phyloP scores from a whole-genome alignment of 2,888 invertebrate species.

The Chironomus tentans region DNA sequence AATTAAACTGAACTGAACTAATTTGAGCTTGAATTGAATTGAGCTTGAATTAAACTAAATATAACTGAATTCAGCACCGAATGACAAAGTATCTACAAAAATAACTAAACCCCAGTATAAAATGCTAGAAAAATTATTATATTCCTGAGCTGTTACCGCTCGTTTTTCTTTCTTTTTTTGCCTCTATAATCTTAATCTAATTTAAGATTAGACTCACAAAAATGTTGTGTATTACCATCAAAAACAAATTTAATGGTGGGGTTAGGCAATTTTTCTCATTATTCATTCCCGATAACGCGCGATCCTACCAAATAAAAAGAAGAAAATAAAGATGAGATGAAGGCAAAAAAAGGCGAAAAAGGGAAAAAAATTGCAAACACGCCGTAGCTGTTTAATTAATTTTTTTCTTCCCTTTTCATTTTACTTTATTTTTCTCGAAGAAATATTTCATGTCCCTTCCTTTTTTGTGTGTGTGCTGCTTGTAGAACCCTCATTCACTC shows the following conservation, averaged over 20 bases:
- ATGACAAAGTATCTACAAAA: too few relatives aligned
- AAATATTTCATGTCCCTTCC: background rate
- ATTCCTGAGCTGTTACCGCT: background rate
- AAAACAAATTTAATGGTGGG: slow-evolving; percentile 25
- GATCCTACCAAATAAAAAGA: too few relatives aligned
- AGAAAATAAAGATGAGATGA: background rate
- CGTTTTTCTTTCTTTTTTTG: background rate
- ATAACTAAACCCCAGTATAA: too few relatives aligned
- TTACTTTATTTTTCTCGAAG: background rate
- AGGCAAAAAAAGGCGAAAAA: background rate
- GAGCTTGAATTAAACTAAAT: too few relatives aligned
- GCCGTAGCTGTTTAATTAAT: slow-evolving; percentile 1
- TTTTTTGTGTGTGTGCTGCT: background rate
- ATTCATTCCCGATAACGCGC: slow-evolving; percentile 1
- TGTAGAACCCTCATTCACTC: background rate
- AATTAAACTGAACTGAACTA: too few relatives aligned
- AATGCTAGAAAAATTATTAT: too few relatives aligned
- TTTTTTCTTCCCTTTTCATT: background rate
- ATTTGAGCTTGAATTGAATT: too few relatives aligned
- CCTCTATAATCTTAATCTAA: slow-evolving; percentile 22
- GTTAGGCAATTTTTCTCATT: slow-evolving; percentile 16
- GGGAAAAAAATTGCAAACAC: background rate
- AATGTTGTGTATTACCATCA: slow-evolving; percentile 19
- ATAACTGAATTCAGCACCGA: too few relatives aligned
- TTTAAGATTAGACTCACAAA: slow-evolving; percentile 14